Base-by-base conservation (phyloP, 2,113 vertebrate species). In the Sphaerodactylus townsendi region DNA sequence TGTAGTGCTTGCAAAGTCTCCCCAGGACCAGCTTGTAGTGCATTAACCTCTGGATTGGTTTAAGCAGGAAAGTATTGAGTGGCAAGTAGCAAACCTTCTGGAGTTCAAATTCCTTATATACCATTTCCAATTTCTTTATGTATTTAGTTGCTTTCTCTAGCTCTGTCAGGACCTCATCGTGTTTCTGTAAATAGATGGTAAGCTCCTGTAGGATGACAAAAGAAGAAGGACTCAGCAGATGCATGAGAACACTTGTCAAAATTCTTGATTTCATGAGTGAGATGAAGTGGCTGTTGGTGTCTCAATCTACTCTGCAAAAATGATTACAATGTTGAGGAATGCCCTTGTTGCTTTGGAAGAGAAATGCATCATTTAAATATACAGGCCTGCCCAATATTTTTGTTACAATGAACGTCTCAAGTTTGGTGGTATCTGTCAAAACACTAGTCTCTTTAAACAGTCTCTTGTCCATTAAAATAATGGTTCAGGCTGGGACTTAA, bases 1-100 rank as follows among this genome's bases (percentile, higher is more conserved):
- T 65, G 56, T 97, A 97, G 93, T 97, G 96, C 35, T 90, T 96
- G 88, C 98, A 98, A 33, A 99, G 95, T 19, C 98, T 95, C 62
- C 96, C 95, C 89, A 99, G 96, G 90, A 99, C 97, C 91, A 97
- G 93, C 78, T 97, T 98, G 96, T 99, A 99, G 93, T 99, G 97
- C 92, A 97, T 97, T 88, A 98, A 97, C 6, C 99, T 96, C 96
- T 99, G 98, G 92, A 98, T 96, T 35, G 99, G 98, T 91, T 98
- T 99, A 77, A 99, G 97, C 88, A 99, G 96, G 90, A 99, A 99
- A 0, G 97, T 96, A 95, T 97, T 98, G 86, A 99, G 97, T 0
- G 99, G 99, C 92, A 99, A 91, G 93, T 99, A 99, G 96, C 99
- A 99, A 77, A 99, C 98, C 79, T 98, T 98, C 97, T 99, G 98